A percentile compares a stretch with the other conserved stretches of the same genome.
These are phyloP conservation scores for Bagarius yarrelli DNA, from an alignment of 2,113 vertebrate species.

Conservation along the genomic window DNA sequence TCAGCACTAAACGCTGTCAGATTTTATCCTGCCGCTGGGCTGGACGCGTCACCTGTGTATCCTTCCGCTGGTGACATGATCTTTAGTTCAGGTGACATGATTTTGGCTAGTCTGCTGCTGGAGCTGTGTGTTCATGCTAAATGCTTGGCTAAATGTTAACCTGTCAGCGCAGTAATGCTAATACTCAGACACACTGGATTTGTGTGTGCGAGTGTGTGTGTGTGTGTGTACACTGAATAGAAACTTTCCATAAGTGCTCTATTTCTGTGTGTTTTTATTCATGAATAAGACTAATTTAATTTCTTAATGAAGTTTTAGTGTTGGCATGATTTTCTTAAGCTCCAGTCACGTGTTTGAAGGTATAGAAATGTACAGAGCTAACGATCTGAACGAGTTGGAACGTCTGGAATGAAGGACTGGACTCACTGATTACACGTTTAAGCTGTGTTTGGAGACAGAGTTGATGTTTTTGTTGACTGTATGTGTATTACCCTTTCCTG, in stretches of 20 bases:
- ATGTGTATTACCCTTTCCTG: neutral
- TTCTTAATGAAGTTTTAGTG: neutral
- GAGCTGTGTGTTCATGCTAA: slow-evolving; percentile 87
- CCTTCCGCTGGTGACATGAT: slow-evolving; percentile 92
- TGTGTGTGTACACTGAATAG: no score
- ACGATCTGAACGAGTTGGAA: neutral
- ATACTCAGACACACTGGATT: slow-evolving; percentile 65
- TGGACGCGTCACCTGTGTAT: slow-evolving; percentile 91
- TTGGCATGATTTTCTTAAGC: neutral
- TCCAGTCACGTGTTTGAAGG: neutral
- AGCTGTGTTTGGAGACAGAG: neutral
- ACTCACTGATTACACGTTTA: neutral
- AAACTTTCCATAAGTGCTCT: no score
- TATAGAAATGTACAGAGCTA: neutral
- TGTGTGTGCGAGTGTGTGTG: no score
- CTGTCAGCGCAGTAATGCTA: slow-evolving; percentile 71
- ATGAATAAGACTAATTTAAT: no score
- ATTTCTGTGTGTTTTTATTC: no score
- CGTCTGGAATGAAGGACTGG: neutral
- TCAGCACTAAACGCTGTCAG: slow-evolving; percentile 89
- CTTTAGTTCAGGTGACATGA: slow-evolving; percentile 97
- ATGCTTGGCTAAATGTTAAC: slow-evolving; percentile 75
- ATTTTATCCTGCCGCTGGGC: slow-evolving; percentile 81
- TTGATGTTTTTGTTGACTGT: slow-evolving; percentile 19
- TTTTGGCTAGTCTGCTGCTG: slow-evolving; percentile 89